Percentiles rank a stretch among this genome's conserved stretches.
Conservation (phyloP, 2,888 invertebrate genomes). For the Aelia acuminata region DNA sequence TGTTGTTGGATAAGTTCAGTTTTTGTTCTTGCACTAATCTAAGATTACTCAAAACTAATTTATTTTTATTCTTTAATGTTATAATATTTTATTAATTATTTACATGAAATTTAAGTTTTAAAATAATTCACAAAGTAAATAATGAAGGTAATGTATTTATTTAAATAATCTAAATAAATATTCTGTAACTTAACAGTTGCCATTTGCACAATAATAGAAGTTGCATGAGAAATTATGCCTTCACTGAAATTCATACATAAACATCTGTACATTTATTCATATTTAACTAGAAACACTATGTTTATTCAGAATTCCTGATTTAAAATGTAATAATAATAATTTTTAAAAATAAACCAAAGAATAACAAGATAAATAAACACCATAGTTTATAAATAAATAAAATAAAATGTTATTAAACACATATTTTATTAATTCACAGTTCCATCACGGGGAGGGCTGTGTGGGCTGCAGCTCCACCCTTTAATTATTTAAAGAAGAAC, state of each 20-base stretch:
- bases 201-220: neutral
- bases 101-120: neutral
- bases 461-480: too few species aligned
- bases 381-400: neutral
- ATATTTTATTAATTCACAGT: too few species aligned
- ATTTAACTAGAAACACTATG: neutral
- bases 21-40: neutral
- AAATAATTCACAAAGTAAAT: neutral
- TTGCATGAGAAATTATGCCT: neutral
- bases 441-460: too few species aligned
- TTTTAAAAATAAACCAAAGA: neutral
- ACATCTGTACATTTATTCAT: neutral
- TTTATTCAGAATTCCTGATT: neutral
- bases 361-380: neutral
- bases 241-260: neutral
- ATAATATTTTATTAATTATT: slow-evolving; percentile 24
- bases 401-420: too few species aligned
- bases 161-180: neutral
- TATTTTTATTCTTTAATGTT: neutral
- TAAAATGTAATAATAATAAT: neutral
- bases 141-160: neutral
- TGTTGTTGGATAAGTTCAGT: too few species aligned
- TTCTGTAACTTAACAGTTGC: neutral
- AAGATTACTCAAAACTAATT: neutral
- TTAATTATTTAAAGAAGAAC: too few species aligned